Conservation (phyloP, 37 sponge, comb jelly and placozoan species). For the Oopsacas minuta region DNA sequence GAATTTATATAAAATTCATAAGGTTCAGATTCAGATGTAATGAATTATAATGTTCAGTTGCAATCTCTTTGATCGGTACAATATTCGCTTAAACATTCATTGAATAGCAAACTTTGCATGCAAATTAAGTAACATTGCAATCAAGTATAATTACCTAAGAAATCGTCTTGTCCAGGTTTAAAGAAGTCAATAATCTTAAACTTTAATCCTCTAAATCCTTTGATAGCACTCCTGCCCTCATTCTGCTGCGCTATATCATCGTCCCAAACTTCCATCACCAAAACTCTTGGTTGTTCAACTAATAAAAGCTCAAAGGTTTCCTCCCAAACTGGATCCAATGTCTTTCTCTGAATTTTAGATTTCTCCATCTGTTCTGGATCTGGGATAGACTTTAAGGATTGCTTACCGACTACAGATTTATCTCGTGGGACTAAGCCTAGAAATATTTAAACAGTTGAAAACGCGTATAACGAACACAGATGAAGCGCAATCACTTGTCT, state of each 20-base stretch:
- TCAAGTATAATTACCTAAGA: not conserved
- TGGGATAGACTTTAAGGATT: not conserved
- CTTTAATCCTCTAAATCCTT: not conserved
- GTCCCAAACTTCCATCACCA: not conserved
- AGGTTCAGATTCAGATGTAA: no score
- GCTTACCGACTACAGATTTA: not conserved
- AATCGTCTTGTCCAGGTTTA: not conserved
- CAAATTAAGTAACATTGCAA: not conserved
- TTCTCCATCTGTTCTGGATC: not conserved
- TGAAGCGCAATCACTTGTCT: no score
- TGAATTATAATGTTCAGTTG: no score
- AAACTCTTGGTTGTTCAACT: not conserved
- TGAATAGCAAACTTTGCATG: not conserved
- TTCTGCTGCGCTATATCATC: not conserved
- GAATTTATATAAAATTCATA: no score
- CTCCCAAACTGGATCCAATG: not conserved
- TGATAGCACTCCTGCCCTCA: not conserved
- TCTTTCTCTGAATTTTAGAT: not conserved
- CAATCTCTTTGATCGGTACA: no score
- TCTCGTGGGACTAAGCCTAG: not conserved
- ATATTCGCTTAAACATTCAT: no score
- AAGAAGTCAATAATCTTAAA: slow-evolving; percentile 16
- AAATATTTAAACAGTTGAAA: no score
- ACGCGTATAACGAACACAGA: no score
- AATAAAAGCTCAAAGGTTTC: not conserved